Base-by-base conservation (phyloP, 2,113 vertebrate species). In the Polypterus senegalus region DNA sequence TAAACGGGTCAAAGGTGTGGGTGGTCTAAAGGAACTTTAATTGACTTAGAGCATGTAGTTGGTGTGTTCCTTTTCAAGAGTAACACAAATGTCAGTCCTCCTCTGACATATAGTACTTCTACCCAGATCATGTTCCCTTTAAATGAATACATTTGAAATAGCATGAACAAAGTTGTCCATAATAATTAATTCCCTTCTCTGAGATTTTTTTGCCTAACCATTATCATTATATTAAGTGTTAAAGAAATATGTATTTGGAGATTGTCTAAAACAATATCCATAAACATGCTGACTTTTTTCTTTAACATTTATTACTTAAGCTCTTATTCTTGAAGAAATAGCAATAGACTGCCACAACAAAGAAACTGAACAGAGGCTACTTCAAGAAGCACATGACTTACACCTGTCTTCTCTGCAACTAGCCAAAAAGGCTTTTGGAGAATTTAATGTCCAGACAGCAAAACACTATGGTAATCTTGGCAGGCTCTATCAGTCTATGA, bases 321-420 rank as follows among this genome's bases (percentile, higher is more conserved):
- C 96, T 47, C 88, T 99, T 47, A 98, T 99, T 74, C 81, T 99
- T 77, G 96, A 99, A 73, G 96, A 99, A 80, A 98, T 99, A 8
- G 96, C 96, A 47, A 99, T 99, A 6, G 95, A 98, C 79, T 99
- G 95, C 81, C 94, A 97, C 80, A 98, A 98, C 70, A 99, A 99
- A 70, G 96, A 99, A 74, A 98, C 94, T 0, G 95, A 99, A 69
- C 93, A 97, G 77, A 86, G 94, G 64, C 86, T 98, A 46, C 91
- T 99, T 54, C 94, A 97, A 69, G 96, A 99, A 71, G 96, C 96
- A 46, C 96, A 97, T 0, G 96, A 98, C 75, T 87, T 99, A 55
- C 96, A 99, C 78, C 88, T 98, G n/a, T 98, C 96, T 54, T 99
- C 96, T 0, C 89, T 98, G 5, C 93, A 98, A 69, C 71, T 99